These are phyloP conservation scores for Microtus pennsylvanicus DNA, from an alignment of 2,113 vertebrate genomes.

Conservation along the genomic window DNA sequence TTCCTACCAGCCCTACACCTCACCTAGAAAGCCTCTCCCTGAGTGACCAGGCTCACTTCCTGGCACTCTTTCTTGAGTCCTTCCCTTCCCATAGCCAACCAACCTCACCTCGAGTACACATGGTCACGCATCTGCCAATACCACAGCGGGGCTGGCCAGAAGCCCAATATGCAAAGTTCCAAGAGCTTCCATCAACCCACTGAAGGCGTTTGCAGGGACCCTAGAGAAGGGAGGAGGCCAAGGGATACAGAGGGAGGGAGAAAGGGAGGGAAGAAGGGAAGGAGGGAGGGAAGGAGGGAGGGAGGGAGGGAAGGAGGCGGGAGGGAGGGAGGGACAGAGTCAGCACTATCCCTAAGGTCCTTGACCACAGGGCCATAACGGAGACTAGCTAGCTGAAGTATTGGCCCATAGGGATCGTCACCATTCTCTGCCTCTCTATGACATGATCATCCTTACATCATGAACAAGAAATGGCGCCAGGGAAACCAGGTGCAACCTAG, in stretches of 20 bases:
- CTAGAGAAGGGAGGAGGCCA: background rate
- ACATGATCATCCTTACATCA: background rate
- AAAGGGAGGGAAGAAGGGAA: too few relatives aligned
- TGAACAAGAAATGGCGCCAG: background rate
- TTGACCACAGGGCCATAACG: background rate
- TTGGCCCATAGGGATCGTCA: background rate
- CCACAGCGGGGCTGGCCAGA: rapidly evolving
- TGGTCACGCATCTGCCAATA: background rate
- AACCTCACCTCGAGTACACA: background rate
- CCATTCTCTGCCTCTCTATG: background rate
- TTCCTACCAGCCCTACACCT: background rate
- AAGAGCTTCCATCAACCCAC: background rate
- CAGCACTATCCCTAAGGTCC: background rate
- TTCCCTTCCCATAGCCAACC: background rate
- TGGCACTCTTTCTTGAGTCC: background rate
- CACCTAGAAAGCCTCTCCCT: background rate
- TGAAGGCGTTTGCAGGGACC: rapidly evolving
- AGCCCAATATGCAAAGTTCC: slow-evolving; percentile 60
- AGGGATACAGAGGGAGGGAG: background rate
- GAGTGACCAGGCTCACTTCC: background rate
- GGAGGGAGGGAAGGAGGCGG: too few relatives aligned
- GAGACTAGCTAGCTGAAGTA: background rate
- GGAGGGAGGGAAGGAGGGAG: too few relatives aligned
- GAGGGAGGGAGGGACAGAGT: background rate
- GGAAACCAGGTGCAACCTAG: background rate